These are phyloP conservation scores for Beaufortia kweichowensis DNA, from an alignment of 2,113 vertebrate genomes.

Conservation along the genomic window DNA sequence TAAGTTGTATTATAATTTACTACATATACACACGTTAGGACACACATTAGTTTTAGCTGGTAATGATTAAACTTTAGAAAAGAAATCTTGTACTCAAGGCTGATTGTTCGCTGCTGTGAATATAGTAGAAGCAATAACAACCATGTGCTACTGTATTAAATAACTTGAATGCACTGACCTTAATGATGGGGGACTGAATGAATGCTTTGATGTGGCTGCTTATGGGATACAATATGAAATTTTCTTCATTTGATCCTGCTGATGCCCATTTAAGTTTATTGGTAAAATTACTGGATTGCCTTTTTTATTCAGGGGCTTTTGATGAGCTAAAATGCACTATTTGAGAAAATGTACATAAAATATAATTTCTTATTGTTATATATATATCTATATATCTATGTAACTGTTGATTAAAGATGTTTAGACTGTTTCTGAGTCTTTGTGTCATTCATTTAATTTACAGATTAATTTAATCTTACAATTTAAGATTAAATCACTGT, in stretches of 20 bases:
- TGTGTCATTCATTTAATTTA: not conserved
- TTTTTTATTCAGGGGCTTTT: conserved; percentile 44
- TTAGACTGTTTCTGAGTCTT: conserved; percentile 60
- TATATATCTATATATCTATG: conserved; percentile 58
- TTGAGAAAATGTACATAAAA: conserved; percentile 54
- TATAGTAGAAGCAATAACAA: conserved; percentile 39
- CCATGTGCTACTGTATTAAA: conserved; percentile 4
- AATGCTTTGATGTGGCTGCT: conserved; percentile 36
- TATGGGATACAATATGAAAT: conserved; percentile 50
- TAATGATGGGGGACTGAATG: conserved; percentile 24
- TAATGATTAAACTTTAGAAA: not conserved
- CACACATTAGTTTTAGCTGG: not conserved
- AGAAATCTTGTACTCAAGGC: not conserved
- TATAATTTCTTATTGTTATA: conserved; percentile 61
- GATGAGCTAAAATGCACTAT: conserved; percentile 68
- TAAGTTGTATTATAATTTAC: not conserved
- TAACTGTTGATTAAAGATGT: conserved; percentile 71
- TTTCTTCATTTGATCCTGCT: conserved; percentile 41
- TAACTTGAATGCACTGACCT: conserved; percentile 65
- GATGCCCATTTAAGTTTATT: conserved; percentile 37
- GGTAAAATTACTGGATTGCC: conserved; percentile 47
- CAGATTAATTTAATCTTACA: not conserved
- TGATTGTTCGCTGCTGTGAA: conserved; percentile 18
- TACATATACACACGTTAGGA: not conserved
- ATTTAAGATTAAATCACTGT: not conserved